Evolutionary conservation across 2,113 vertebrate species (phyloP).

Genomic region (Myrmecobius fasciatus): DNA sequence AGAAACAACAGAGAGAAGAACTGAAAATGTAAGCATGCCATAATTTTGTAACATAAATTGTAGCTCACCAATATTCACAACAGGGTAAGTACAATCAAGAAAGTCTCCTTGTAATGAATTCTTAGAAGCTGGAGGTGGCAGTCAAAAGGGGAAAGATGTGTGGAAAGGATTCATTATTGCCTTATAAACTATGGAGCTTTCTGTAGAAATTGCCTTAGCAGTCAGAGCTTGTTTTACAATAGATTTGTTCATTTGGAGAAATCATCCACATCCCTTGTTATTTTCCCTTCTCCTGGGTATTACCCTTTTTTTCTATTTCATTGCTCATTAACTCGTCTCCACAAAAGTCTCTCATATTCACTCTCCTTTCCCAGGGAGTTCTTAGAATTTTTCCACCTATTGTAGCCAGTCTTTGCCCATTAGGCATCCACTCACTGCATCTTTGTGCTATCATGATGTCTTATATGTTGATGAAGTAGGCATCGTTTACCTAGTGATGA

Average conservation of each 20-base stretch:
- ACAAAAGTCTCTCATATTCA: neutral
- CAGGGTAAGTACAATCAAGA: neutral
- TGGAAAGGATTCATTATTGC: neutral
- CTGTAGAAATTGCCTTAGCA: neutral
- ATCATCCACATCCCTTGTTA: neutral
- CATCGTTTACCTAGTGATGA: neutral
- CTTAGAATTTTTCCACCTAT: neutral
- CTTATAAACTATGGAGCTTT: neutral
- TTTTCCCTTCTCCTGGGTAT: neutral
- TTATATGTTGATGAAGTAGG: neutral
- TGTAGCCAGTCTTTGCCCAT: neutral
- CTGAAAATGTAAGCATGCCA: slow-evolving; percentile 51
- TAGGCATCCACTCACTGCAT: neutral
- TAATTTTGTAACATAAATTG: slow-evolving; percentile 56
- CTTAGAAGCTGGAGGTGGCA: slow-evolving; percentile 3
- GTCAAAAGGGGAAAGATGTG: neutral
- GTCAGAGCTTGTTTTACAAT: neutral
- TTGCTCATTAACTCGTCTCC: neutral
- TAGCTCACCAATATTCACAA: slow-evolving; percentile 9
- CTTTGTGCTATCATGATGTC: neutral
- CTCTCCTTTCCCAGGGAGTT: neutral
- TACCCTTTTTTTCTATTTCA: neutral
- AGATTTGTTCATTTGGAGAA: neutral
- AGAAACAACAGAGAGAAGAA: slow-evolving; percentile 56
- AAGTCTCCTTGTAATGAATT: neutral